phyloP scores from a whole-genome alignment of 2,888 invertebrate genomes.

The Axea sp. region DNA sequence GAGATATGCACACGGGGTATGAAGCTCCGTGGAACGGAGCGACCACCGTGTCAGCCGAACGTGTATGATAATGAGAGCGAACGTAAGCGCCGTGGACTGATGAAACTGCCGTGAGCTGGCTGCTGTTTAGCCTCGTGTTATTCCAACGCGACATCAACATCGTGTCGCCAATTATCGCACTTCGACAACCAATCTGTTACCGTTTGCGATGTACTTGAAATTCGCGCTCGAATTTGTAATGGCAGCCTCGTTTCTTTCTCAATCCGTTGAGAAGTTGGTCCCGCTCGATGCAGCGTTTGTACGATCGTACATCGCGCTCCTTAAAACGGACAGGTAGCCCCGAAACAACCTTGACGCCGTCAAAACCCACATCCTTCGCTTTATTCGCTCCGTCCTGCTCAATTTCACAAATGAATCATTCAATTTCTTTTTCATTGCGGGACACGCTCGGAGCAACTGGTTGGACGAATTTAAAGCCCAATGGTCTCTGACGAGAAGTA shows the following conservation, averaged over 20 bases:
- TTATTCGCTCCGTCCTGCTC: too few species aligned
- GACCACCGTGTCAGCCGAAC: slow-evolving; percentile 55
- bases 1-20: slow-evolving; percentile 22
- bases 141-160: slow-evolving; percentile 43
- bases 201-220: slow-evolving; percentile 8
- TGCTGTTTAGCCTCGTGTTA: slow-evolving; percentile 56
- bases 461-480: too few species aligned
- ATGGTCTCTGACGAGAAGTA: too few species aligned
- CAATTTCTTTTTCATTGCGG: too few species aligned
- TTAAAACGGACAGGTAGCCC: too few species aligned
- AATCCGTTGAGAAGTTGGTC: not conserved
- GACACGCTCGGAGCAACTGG: too few species aligned
- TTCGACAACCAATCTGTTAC: slow-evolving; percentile 38
- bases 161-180: slow-evolving; percentile 66
- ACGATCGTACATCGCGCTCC: too few species aligned
- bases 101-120: slow-evolving; percentile 35
- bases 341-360: too few species aligned
- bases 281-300: not conserved
- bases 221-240: slow-evolving; percentile 18
- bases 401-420: too few species aligned
- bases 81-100: slow-evolving; percentile 49
- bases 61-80: slow-evolving; percentile 57
- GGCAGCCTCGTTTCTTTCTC: slow-evolving; percentile 6
- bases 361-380: too few species aligned
- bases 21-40: slow-evolving; percentile 35